Conservation (phyloP, 2,888 invertebrate species). For the Biston stratarius region DNA sequence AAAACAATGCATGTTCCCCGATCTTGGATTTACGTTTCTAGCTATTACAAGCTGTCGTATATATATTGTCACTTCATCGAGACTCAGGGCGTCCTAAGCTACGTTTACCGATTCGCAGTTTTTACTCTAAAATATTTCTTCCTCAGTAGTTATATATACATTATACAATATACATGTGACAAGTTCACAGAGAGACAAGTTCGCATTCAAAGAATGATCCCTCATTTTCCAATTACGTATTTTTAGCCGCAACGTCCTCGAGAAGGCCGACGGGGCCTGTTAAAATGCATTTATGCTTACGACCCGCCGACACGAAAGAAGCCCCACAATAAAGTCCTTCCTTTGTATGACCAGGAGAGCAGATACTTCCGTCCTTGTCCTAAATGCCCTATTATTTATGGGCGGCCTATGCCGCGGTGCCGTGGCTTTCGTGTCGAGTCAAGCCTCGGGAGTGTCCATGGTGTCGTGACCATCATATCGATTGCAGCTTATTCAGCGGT, state of each 20-base stretch:
- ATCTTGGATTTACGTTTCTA: too few species aligned
- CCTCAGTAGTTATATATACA: too few species aligned
- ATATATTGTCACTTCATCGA: too few species aligned
- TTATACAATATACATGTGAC: too few species aligned
- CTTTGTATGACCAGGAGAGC: constrained; percentile 27
- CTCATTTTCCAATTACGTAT: constrained; percentile 27
- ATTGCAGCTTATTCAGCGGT: constrained; percentile 39
- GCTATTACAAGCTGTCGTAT: too few species aligned
- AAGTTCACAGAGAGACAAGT: neutral
- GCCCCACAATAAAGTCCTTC: constrained; percentile 15
- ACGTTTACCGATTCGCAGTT: too few species aligned
- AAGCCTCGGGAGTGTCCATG: constrained; percentile 42
- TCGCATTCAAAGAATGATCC: constrained; percentile 13
- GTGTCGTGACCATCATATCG: constrained; percentile 46
- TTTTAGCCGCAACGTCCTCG: constrained; percentile 17
- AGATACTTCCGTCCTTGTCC: constrained; percentile 32
- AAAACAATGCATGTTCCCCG: too few species aligned
- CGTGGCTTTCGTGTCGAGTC: constrained; percentile 28
- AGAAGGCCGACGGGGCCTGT: constrained; percentile 18
- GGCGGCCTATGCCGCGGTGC: constrained; percentile 26
- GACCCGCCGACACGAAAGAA: constrained; percentile 38
- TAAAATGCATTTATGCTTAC: constrained; percentile 39
- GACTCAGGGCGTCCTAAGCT: too few species aligned
- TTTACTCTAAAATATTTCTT: too few species aligned
- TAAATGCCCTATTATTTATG: constrained; percentile 39